These are phyloP conservation scores for Pseudococcus viburni DNA, from an alignment of 2,888 invertebrate genomes.

Conservation along the genomic window DNA sequence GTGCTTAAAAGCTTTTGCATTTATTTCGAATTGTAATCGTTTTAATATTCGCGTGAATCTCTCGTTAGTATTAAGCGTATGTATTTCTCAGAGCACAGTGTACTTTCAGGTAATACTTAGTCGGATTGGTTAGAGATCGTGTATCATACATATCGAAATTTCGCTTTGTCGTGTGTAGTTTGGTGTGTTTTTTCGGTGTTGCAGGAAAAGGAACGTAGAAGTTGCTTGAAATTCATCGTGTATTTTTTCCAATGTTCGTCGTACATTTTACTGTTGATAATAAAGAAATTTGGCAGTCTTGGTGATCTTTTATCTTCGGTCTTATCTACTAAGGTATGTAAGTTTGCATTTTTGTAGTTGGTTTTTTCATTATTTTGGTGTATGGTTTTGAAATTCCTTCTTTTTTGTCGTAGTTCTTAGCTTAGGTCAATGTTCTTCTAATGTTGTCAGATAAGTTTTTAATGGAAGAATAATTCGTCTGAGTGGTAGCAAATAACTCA, in stretches of 20 bases:
- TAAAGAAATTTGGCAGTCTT: slow-evolving; percentile 11
- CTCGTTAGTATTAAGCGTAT: slow-evolving; percentile 31
- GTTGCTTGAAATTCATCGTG: slow-evolving; percentile 32
- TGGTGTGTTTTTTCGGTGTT: not conserved
- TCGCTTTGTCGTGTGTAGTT: slow-evolving; percentile 1
- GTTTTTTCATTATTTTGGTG: too few relatives aligned
- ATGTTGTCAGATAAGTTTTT: too few relatives aligned
- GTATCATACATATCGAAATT: slow-evolving; percentile 48
- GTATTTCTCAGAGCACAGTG: slow-evolving; percentile 8
- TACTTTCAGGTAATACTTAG: slow-evolving; percentile 5
- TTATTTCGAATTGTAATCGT: slow-evolving; percentile 21
- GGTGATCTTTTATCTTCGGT: not conserved
- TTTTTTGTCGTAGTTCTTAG: too few relatives aligned
- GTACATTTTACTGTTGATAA: slow-evolving; percentile 21
- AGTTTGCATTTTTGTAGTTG: too few relatives aligned
- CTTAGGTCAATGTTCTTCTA: too few relatives aligned
- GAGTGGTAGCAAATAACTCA: too few relatives aligned
- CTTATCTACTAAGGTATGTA: not conserved
- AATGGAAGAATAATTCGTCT: too few relatives aligned
- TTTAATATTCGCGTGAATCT: slow-evolving; percentile 31
- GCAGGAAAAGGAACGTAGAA: slow-evolving; percentile 20
- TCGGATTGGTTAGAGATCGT: not conserved
- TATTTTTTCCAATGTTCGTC: slow-evolving; percentile 32
- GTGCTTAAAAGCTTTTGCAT: slow-evolving; percentile 39
- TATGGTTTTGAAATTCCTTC: too few relatives aligned